Evolutionary conservation across 2,797 vertebrate genomes (phyloP), one percentile per base, ranked within the genome.

Genomic region (Sphenodon punctatus): DNA sequence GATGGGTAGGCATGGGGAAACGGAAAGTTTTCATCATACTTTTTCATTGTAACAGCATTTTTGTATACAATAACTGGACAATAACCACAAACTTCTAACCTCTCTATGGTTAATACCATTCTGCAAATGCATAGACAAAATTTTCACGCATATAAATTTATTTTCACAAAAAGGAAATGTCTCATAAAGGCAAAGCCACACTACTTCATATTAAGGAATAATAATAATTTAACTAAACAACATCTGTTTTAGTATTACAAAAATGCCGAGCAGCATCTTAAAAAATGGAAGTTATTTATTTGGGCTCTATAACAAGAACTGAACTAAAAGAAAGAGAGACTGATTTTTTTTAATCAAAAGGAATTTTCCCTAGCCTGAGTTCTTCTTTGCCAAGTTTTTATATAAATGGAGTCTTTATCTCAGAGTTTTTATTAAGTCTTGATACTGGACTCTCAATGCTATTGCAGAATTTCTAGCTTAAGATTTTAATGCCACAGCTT

Each of bases 341-440:
- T 53, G n/a, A 59, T 5, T 66, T 82, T 67, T 22, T 76, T 12
- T 61, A 61, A 32, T 10, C 4, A 58, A 38, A 10, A 36, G 36
- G 32, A 53, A 30, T 53, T 53, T n/a, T 27, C 30, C 10, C 14
- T 53, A 15, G 27, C 3, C 51, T 53, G 27, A 23, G 2, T n/a
- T 84, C 10, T 80, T 53, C 9, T 15, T 82, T 77, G n/a, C 67
- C 36, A 61, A 43, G 84, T 84, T 78, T 81, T 64, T 73, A 55
- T 73, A 75, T 45, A 84, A 75, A 79, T 55, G 27, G n/a, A 77
- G 70, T 79, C 23, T 75, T 10, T 80, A 67, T 84, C 78, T 92
- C 16, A 41, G 48, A 58, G 19, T n/a, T n/a, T 86, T 87, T 67
- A 20, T 61, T 67, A 84, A 80, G 20, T 69, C 32, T 7, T 60